Evolutionary conservation across 2,113 vertebrate species (phyloP).

Genomic region (Oreochromis niloticus): DNA sequence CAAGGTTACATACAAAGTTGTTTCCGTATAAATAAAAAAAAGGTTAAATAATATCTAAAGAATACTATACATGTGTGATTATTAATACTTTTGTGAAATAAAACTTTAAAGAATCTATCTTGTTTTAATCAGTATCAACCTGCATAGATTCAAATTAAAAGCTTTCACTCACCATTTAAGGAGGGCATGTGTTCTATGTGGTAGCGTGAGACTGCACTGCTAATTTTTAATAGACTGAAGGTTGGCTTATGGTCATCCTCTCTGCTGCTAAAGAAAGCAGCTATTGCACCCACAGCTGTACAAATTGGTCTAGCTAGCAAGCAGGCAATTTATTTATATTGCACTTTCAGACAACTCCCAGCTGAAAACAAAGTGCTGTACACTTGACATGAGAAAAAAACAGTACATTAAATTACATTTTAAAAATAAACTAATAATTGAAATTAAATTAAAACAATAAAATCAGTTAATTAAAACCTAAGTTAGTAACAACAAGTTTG

Average conservation of each 20-base stretch:
- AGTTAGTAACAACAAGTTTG: neutral
- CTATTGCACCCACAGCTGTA: neutral
- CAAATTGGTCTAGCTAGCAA: neutral
- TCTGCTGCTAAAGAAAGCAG: neutral
- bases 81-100: neutral
- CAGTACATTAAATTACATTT: no score
- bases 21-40: fast-evolving
- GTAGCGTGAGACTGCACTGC: neutral
- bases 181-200: neutral
- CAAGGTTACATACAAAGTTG: neutral
- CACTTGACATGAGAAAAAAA: no score
- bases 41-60: neutral
- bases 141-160: fast-evolving
- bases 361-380: neutral
- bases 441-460: no score
- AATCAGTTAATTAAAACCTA: no score
- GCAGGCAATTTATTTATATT: neutral
- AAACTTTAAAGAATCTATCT: neutral
- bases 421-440: no score
- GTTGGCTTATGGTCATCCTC: neutral
- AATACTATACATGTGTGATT: fast-evolving
- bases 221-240: neutral
- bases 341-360: neutral
- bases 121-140: neutral
- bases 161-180: neutral